A percentile compares a stretch with the other conserved stretches of the same genome.
Evolutionary conservation across 2,888 invertebrate genomes (phyloP).

Genomic region (Eilema depressum): DNA sequence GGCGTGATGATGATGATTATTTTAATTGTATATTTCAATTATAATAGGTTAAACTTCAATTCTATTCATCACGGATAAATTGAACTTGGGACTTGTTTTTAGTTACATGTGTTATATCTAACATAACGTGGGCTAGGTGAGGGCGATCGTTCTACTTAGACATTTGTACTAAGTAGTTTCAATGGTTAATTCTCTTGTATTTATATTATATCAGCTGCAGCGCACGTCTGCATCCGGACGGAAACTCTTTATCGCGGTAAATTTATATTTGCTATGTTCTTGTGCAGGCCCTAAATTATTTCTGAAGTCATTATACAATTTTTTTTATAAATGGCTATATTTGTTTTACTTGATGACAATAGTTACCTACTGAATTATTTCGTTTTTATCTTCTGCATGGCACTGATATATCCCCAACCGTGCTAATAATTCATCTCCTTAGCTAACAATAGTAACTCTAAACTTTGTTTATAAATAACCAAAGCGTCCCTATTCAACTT

Average conservation of each 20-base stretch:
- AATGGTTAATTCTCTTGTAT: neutral
- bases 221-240: neutral
- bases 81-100: too few species aligned
- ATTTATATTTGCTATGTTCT: neutral
- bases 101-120: neutral
- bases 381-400: neutral
- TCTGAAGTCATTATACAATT: neutral
- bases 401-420: neutral
- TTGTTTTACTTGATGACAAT: neutral
- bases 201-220: neutral
- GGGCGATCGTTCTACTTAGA: neutral
- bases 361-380: neutral
- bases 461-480: neutral
- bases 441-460: neutral
- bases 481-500: neutral
- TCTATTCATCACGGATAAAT: too few species aligned
- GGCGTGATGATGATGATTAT: too few species aligned
- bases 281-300: neutral
- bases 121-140: neutral
- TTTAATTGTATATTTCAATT: too few species aligned
- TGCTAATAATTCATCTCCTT: too few species aligned
- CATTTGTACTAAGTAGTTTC: slow-evolving; percentile 1
- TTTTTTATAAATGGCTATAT: neutral
- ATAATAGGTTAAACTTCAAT: too few species aligned
- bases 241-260: neutral